Percentiles rank a stretch among this genome's conserved stretches.
phyloP scores from a whole-genome alignment of 2,888 invertebrate species.

The Brachypalpus laphriformis region DNA sequence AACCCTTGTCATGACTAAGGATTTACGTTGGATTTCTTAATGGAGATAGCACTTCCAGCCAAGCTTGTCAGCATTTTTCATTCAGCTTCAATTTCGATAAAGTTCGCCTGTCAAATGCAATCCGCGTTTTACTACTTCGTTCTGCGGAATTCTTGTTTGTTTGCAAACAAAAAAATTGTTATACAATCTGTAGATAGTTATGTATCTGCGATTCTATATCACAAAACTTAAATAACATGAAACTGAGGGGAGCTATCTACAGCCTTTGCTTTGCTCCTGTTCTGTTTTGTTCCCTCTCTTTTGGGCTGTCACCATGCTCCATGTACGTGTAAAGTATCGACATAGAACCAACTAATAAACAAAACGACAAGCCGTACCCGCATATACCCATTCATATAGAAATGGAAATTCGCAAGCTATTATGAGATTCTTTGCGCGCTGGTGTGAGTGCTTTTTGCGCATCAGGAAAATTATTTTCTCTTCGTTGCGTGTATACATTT shows the following conservation, averaged over 20 bases:
- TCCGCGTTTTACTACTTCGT: not conserved
- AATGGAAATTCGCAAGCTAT: conserved; percentile 9
- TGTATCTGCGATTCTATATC: not conserved
- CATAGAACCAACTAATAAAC: conserved; percentile 8
- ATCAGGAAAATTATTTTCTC: conserved; percentile 66
- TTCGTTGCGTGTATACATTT: conserved; percentile 18
- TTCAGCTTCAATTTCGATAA: not conserved
- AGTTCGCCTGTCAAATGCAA: conserved; percentile 17
- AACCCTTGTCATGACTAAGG: too few species aligned
- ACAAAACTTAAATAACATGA: not conserved
- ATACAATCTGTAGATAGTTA: conserved; percentile 30
- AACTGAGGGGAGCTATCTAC: conserved; percentile 9
- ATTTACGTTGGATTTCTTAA: too few species aligned
- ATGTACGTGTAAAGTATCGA: not conserved
- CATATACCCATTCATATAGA: not conserved
- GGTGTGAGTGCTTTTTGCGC: conserved; percentile 68
- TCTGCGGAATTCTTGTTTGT: conserved; percentile 35
- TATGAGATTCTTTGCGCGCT: conserved; percentile 15
- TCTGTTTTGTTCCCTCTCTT: conserved; percentile 29
- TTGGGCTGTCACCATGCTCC: not conserved
- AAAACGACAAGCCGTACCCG: conserved; percentile 15
- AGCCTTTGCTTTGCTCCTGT: conserved; percentile 2
- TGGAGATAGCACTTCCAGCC: too few species aligned
- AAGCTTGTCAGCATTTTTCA: not conserved
- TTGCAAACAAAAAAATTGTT: conserved; percentile 48